Base-by-base conservation (phyloP, 2,888 invertebrate species). In the Yponomeuta evonymella region DNA sequence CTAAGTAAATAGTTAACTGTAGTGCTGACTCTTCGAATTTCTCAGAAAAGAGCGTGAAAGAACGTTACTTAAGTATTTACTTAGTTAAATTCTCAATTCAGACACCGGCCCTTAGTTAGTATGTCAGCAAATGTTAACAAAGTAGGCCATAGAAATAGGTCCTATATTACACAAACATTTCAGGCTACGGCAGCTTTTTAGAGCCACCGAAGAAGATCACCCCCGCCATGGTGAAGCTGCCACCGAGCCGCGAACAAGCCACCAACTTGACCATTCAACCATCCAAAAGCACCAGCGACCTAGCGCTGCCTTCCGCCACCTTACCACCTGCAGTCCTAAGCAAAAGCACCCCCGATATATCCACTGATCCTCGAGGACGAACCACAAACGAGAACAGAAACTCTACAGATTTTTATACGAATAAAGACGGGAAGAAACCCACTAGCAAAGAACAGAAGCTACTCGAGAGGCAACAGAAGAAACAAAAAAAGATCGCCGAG, bases 401-500 rank as follows among this genome's bases (percentile, higher is more conserved):
- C 11, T 65, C 67, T 15, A 71, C 65, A 63, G 63, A 67, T 29
- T 10, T 71, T 2, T 30, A 48, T 48, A 69, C 23, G 43, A 48
- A 51, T n/a, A 51, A 29, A 69, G 43, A 48, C 2, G 43, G n/a
- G 23, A 15, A n/a, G 15, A 67, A 43, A 36, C 43, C 15, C 3
- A 9, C 63, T 23, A 71, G 48, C 36, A 72, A 82, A 70, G 84
- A 85, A 72, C 81, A 84, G 71, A 83, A 81, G 70, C 83, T 80
- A 72, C 11, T 80, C n/a, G 86, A 89, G 15, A 89, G 88, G 74
- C 81, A 83, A 73, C 75, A 0, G 83, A 83, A 73, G 82, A 83
- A 70, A 83, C 65, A 83, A 43, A 81, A 83, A 2, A 84, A 82
- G 72, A 72, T 78, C 48, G 79, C 75, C 15, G 78, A 79, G 12